Base-by-base conservation (phyloP, 1,140 invertebrate genomes). In the Tyrophagus putrescentiae region DNA sequence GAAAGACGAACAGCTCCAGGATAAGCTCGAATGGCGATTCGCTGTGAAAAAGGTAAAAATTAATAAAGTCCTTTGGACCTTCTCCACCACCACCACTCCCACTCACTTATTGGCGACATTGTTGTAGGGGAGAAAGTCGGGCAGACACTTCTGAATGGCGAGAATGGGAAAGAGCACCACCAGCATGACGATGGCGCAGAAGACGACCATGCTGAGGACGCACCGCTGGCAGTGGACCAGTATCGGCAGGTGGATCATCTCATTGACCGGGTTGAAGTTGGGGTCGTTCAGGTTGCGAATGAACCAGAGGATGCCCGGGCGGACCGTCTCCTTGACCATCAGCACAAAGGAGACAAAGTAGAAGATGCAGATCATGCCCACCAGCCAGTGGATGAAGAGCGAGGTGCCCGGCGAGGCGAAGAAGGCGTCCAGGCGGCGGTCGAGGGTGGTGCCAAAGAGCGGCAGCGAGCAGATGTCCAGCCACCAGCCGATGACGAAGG, bases 351-450 rank as follows among this genome's bases (percentile, higher is more conserved):
- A 96, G 7, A 94, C 95, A 70, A 98, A 98, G 73, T 99, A 98
- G 72, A 98, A 98, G 16, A 98, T 91, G 72, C 96, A 98, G 1
- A 98, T 84, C 91, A 98, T 97, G 56, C 94, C 94, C n/a, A 94
- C 85, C 9, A 98, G 78, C 95, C 95, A 98, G 72, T 98, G 94
- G 53, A 98, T 84, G 69, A 98, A 98, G 78, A 97, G 89, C 0
- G 88, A 93, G 0, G 93, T 96, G 41, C 90, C 90, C 0, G 95
- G 94, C n/a, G 68, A 66, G 0, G 89, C 84, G 63, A 82, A 80
- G 65, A 98, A 93, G 62, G 85, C 88, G 0, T 82, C 78, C 72
- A 94, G 84, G 42, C 94, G 70, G 59, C 78, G 76, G 63, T 77
- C 70, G 50, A 94, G 73, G 6, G 85, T 87, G 4, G 87, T 87